Evolutionary conservation across 35 echinoderm and acorn worm genomes (phyloP).

Genomic region (Amphiura filiformis): DNA sequence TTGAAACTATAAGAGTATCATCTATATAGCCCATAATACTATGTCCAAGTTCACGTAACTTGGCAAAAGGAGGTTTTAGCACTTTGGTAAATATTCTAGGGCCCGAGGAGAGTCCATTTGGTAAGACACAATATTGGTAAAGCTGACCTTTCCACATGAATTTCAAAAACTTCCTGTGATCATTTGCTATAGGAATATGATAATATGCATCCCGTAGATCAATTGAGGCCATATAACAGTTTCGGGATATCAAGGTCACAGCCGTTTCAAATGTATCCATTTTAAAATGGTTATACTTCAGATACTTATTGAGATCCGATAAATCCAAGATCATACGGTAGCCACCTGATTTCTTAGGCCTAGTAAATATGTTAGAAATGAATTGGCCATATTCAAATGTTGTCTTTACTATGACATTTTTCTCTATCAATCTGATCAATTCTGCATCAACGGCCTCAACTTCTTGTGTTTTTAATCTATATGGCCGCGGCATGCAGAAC

Average conservation of each 20-base stretch:
- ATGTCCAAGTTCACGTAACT: constrained; percentile 21
- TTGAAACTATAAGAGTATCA: constrained; percentile 42
- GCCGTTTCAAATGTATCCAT: constrained; percentile 61
- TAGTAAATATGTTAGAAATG: constrained; percentile 75
- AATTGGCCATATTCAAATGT: constrained; percentile 21
- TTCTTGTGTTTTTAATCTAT: constrained; percentile 22
- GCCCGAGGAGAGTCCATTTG: constrained; percentile 57
- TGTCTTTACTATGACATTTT: constrained; percentile 49
- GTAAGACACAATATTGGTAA: constrained; percentile 49
- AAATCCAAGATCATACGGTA: constrained; percentile 67
- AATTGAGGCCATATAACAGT: constrained; percentile 67
- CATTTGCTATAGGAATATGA: constrained; percentile 56
- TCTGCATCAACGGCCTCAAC: not conserved
- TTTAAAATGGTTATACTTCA: constrained; percentile 52
- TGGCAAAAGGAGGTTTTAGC: constrained; percentile 69
- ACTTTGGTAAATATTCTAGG: constrained; percentile 63
- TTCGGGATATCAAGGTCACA: constrained; percentile 27
- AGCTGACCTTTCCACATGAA: constrained; percentile 46
- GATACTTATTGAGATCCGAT: constrained; percentile 57
- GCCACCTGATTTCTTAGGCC: constrained; percentile 52
- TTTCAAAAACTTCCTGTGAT: constrained; percentile 46
- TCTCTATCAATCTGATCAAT: constrained; percentile 10
- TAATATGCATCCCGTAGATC: constrained; percentile 77
- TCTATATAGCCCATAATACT: constrained; percentile 54
- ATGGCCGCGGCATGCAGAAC: not conserved